Evolutionary conservation across 2,113 vertebrate genomes (phyloP).

Genomic region (Nannospalax galili): DNA sequence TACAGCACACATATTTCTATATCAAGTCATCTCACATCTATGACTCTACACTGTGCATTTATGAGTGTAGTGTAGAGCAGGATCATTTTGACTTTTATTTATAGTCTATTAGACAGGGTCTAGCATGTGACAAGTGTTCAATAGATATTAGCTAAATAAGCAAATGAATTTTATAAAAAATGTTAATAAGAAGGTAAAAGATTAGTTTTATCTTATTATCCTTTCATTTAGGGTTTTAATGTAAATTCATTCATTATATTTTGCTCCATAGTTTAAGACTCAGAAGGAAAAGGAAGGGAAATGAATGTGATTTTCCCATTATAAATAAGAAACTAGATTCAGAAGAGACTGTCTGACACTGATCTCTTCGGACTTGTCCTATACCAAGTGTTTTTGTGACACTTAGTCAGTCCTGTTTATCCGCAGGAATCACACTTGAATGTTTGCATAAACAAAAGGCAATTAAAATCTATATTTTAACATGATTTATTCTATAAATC

Average conservation of each 20-base stretch:
- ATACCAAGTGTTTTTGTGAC: neutral
- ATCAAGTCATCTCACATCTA: neutral
- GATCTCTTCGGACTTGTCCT: neutral
- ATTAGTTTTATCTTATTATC: neutral
- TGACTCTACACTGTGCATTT: neutral
- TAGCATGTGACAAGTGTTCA: neutral
- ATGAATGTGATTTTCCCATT: conserved; percentile 8
- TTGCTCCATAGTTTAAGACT: neutral
- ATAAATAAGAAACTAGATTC: neutral
- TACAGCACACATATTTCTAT: neutral
- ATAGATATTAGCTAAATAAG: neutral
- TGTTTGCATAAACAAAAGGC: neutral
- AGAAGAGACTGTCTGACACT: neutral
- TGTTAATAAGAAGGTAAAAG: conserved; percentile 27
- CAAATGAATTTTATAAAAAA: conserved; percentile 33
- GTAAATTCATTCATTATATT: neutral
- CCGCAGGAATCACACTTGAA: neutral
- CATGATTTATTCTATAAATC: neutral
- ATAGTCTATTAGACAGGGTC: neutral
- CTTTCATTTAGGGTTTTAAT: conserved; percentile 1
- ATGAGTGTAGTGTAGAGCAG: neutral
- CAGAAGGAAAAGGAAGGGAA: neutral
- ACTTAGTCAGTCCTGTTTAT: neutral
- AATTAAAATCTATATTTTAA: neutral
- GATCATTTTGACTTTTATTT: conserved; percentile 34